Evolutionary conservation across 2,797 vertebrate species (phyloP).

Genomic region (Mormyrus proboscirostris): DNA sequence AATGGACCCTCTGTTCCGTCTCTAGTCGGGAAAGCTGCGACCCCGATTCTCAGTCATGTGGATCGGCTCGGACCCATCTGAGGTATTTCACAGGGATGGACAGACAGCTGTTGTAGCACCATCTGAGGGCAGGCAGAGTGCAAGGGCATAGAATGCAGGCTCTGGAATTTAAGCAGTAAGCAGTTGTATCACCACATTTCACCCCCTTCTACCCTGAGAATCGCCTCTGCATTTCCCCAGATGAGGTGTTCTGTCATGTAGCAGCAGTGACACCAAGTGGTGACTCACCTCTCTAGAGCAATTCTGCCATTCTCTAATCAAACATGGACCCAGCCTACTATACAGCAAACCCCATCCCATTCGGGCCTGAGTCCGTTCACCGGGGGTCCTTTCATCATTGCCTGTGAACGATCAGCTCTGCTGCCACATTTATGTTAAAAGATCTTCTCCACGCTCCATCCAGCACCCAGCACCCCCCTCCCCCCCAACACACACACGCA

Average conservation of each 20-base stretch:
- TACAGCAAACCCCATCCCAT: neutral
- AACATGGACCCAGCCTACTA: neutral
- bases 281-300: neutral
- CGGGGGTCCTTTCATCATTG: neutral
- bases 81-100: slow-evolving; percentile 15
- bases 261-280: slow-evolving; percentile 40
- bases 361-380: neutral
- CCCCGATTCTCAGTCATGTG: slow-evolving; percentile 7
- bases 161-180: neutral
- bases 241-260: slow-evolving; percentile 15
- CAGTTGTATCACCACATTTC: neutral
- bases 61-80: neutral
- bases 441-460: neutral
- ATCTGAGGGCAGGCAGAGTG: neutral
- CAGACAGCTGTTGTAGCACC: neutral
- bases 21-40: neutral
- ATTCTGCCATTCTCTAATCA: neutral
- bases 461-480: too few relatives aligned
- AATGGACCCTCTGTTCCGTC: neutral
- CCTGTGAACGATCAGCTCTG: neutral
- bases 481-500: neutral
- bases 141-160: neutral
- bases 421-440: neutral
- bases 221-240: neutral
- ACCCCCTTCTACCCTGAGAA: neutral